Evolutionary conservation across 2,113 vertebrate species (phyloP).

Genomic region (human (Homo sapiens)): DNA sequence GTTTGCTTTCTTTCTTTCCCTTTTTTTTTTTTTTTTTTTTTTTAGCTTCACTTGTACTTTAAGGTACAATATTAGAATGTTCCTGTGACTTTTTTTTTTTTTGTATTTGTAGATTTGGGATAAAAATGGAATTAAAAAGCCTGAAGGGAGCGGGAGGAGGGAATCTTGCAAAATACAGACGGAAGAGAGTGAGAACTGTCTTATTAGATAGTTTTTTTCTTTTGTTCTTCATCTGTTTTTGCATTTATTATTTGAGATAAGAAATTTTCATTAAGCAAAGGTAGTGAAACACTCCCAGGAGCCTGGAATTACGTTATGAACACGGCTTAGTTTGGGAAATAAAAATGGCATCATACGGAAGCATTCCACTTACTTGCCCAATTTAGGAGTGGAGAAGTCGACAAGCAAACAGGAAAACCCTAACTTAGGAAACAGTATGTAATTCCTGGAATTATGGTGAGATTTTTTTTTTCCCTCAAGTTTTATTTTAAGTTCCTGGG

Average conservation of each 20-base stretch:
- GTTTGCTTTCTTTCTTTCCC: neutral
- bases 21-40: neutral
- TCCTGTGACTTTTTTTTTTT: neutral
- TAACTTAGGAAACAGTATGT: neutral
- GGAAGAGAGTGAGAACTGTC: neutral
- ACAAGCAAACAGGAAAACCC: neutral
- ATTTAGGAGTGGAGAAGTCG: neutral
- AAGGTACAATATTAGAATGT: neutral
- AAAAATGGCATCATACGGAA: neutral
- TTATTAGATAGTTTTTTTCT: neutral
- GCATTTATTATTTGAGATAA: neutral
- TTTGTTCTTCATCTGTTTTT: neutral
- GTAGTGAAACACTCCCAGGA: neutral
- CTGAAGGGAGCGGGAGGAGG: neutral
- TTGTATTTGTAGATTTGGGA: neutral
- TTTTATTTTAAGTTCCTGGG: too few relatives aligned
- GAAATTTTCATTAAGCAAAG: neutral
- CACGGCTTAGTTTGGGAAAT: neutral
- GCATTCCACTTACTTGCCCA: too few relatives aligned
- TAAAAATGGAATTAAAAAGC: conserved; percentile 12
- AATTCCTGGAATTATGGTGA: neutral
- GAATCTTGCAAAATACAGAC: neutral
- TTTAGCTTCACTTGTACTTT: neutral
- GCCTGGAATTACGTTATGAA: neutral
- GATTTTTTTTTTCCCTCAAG: neutral